Percentiles rank a stretch among this genome's conserved stretches.
phyloP scores from a whole-genome alignment of 2,797 vertebrate species.

The Rhinoraja longicauda region DNA sequence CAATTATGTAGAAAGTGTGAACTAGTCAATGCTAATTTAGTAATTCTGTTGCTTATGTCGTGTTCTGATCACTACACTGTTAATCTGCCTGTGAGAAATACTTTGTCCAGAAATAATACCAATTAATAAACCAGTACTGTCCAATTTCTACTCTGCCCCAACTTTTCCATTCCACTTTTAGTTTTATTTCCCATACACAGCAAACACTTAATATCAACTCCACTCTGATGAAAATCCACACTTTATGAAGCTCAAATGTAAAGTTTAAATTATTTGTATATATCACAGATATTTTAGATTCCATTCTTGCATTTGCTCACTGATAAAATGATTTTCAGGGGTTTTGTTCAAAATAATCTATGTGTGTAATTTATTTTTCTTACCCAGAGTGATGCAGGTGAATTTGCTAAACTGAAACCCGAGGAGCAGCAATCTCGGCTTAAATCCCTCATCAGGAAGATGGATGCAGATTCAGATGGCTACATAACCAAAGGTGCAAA shows the following conservation, averaged over 20 bases:
- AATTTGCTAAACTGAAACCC: slow-evolving; percentile 70
- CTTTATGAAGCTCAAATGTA: not conserved
- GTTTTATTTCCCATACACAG: not conserved
- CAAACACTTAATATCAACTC: not conserved
- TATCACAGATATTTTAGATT: not conserved
- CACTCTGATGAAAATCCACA: not conserved
- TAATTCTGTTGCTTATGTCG: not conserved
- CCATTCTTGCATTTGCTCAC: not conserved
- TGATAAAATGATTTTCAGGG: not conserved
- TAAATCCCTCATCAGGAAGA: slow-evolving; percentile 71
- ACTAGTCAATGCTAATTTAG: not conserved
- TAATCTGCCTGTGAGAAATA: too few relatives aligned
- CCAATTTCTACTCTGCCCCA: not conserved
- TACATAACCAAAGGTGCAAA: slow-evolving; percentile 68
- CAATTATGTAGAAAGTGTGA: not conserved
- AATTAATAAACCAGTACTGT: not conserved
- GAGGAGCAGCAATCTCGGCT: slow-evolving; percentile 71
- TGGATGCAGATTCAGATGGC: slow-evolving; percentile 72
- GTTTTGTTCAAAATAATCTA: not conserved
- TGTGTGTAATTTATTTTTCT: slow-evolving; percentile 33
- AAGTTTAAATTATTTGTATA: not conserved
- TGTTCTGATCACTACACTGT: not conserved
- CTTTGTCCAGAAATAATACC: not conserved
- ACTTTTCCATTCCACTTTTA: not conserved
- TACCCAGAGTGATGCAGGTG: slow-evolving; percentile 70